Evolutionary conservation across 1,140 invertebrate genomes (phyloP), one percentile per base, ranked within the genome.

Genomic region (Tetramorium parvispinum): DNA sequence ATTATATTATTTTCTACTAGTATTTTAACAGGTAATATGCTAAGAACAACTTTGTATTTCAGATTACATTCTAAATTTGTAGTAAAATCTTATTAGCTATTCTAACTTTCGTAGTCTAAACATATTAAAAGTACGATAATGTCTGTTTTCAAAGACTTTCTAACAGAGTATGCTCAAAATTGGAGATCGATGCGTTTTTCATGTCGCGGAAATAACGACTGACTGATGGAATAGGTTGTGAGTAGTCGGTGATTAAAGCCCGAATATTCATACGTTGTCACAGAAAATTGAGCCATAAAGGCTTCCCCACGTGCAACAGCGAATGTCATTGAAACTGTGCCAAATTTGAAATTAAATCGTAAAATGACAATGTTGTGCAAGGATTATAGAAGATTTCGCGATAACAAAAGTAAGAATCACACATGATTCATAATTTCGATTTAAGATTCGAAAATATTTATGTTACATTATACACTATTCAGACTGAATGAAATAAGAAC

Each of bases 281-380:
- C 81, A 83, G 43, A 76, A 76, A 85, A 87, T 68, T 76, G 70
- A 87, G 70, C 16, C 70, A 57, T 49, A 65, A 76, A 76, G 37
- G 49, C 51, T 40, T 61, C 13, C 43, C 66, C 61, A 40, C 61
- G 75, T 37, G 43, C 61, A 51, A 18, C n/a, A 6, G 66, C 24
- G 21, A 65, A 24, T 24, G 82, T 70, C 53, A 87, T 85, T 87
- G 86, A 87, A 87, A 76, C 66, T 40, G 82, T 87, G 82, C 81
- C 86, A 87, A 85, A 77, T 87, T 70, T 32, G 61, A 87, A 87
- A 87, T 85, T 87, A 87, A 87, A 87, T n/a, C 49, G 43, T 21
- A 57, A 46, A 59, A 53, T 24, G 75, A 51, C 11, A 73, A 11
- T 10, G 24, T 21, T 61, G 46, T 13, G 53, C 77, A 32, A 37